Evolutionary conservation across 2,888 invertebrate genomes (phyloP).

Genomic region (Netelia melanura): DNA sequence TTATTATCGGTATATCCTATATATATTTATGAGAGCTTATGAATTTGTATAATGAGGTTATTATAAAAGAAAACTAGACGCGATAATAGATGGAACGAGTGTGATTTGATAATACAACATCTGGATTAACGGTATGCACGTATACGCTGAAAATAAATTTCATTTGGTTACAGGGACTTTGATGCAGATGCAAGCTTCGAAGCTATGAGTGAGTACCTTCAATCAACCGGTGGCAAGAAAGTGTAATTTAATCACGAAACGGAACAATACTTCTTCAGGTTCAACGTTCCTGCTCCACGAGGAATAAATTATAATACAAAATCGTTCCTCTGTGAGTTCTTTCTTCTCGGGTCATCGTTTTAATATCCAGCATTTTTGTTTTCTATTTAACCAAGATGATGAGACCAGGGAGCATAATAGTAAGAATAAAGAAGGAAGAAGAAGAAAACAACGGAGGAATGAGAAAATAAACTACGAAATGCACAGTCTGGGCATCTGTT

Average conservation of each 20-base stretch:
- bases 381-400: background rate
- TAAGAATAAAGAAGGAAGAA: slow-evolving; percentile 8
- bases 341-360: too few relatives aligned
- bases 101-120: background rate
- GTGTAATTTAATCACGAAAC: slow-evolving; percentile 15
- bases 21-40: too few relatives aligned
- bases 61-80: too few relatives aligned
- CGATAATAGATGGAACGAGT: background rate
- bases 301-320: background rate
- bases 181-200: slow-evolving; percentile 57
- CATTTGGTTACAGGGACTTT: slow-evolving; percentile 33
- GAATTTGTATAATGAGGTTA: too few relatives aligned
- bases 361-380: background rate
- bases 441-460: background rate
- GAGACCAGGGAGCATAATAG: background rate
- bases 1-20: slow-evolving; percentile 57
- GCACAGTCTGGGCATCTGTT: background rate
- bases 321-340: background rate
- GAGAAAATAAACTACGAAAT: background rate
- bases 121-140: background rate
- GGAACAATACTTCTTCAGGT: background rate
- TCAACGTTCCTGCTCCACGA: background rate
- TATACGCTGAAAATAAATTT: background rate
- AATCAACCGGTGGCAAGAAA: slow-evolving; percentile 45
- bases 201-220: slow-evolving; percentile 56